Percentiles rank a stretch among this genome's conserved stretches.
phyloP scores from a whole-genome alignment of 1,140 invertebrate genomes.

The Zaprionus taronus region DNA sequence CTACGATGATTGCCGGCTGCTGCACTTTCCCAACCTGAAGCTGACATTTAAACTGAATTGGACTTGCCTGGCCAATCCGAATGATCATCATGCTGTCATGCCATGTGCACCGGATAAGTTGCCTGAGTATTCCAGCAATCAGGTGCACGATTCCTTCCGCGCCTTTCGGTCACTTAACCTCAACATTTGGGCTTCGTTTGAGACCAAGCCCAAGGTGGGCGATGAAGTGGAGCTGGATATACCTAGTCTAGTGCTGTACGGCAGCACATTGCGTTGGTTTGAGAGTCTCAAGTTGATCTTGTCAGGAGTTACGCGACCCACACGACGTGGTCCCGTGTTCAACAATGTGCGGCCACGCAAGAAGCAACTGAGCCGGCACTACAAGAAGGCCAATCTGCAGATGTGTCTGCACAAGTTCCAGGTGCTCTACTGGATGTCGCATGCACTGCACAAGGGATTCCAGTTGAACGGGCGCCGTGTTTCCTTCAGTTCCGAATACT shows the following conservation, averaged over 20 bases:
- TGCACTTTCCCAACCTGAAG: conserved; percentile 95
- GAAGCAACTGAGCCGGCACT: conserved; percentile 96
- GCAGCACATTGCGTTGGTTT: conserved; percentile 96
- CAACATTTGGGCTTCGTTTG: conserved; percentile 94
- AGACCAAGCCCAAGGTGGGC: conserved; percentile 90
- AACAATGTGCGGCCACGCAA: conserved; percentile 93
- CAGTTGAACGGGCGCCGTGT: conserved; percentile 95
- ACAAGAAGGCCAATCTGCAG: conserved; percentile 93
- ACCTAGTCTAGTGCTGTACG: conserved; percentile 93
- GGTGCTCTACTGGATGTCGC: conserved; percentile 99
- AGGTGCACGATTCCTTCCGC: conserved; percentile 93
- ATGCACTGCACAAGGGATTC: conserved; percentile 97
- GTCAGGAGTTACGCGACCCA: conserved; percentile 97
- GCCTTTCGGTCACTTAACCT: conserved; percentile 98
- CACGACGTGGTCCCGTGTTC: conserved; percentile 95
- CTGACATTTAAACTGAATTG: conserved; percentile 94
- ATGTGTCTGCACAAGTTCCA: conserved; percentile 95
- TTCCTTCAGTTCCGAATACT: conserved; percentile 94
- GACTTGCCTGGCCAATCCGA: conserved; percentile 95
- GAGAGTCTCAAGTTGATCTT: conserved; percentile 98
- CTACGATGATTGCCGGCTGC: conserved; percentile 97
- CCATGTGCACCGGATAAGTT: conserved; percentile 98
- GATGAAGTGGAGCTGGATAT: conserved; percentile 87
- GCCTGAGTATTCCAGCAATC: conserved; percentile 98
- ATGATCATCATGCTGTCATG: conserved; percentile 98